Conservation (phyloP, 2,113 vertebrate species). For the Rhadina sibilatrix region DNA sequence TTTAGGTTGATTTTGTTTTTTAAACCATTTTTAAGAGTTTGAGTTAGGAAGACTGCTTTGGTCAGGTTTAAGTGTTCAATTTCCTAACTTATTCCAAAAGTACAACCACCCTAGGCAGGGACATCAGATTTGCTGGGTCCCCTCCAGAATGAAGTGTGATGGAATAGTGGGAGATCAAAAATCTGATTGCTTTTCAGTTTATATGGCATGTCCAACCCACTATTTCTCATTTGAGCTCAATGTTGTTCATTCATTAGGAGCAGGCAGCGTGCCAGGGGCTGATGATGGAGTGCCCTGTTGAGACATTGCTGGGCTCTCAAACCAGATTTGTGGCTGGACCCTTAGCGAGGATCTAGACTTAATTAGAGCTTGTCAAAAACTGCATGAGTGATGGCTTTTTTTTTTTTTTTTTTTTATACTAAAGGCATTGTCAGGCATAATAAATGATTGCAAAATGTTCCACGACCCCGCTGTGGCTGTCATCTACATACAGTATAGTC, state of each 20-base stretch:
- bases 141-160: conserved; percentile 26
- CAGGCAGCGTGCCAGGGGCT: neutral
- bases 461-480: neutral
- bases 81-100: neutral
- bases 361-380: conserved; percentile 44
- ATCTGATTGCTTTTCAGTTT: neutral
- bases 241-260: neutral
- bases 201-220: neutral
- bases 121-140: neutral
- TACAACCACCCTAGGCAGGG: neutral
- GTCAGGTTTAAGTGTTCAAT: neutral
- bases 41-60: neutral
- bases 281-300: conserved; percentile 38
- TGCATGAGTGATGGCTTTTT: neutral
- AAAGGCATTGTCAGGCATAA: conserved; percentile 21
- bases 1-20: neutral
- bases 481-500: neutral
- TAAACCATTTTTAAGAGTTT: neutral
- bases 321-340: conserved; percentile 19
- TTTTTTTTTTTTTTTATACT: neutral
- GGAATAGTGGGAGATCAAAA: conserved; percentile 22
- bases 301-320: conserved; percentile 22
- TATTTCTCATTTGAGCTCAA: neutral
- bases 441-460: conserved; percentile 22
- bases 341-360: neutral